Evolutionary conservation across 2,797 vertebrate genomes (phyloP).

Genomic region (Coregonus ussuriensis): DNA sequence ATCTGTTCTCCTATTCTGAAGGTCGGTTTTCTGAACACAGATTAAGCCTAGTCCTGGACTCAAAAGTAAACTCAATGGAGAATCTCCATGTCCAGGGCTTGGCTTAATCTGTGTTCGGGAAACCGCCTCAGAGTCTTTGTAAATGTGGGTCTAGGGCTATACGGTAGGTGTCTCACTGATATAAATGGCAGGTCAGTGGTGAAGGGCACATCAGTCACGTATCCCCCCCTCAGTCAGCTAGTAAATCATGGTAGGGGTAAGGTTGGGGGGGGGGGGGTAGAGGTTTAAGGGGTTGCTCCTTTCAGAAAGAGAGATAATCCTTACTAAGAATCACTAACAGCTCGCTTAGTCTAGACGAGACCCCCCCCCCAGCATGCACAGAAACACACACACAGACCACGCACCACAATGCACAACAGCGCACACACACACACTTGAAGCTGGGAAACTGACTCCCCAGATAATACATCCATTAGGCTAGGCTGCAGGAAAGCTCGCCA

Average conservation of each 20-base stretch:
- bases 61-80: too few species aligned
- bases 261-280: slow-evolving; percentile 11
- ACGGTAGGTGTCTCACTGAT: neutral
- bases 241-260: slow-evolving; percentile 48
- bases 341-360: slow-evolving; percentile 78
- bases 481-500: slow-evolving; percentile 72
- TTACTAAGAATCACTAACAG: slow-evolving; percentile 66
- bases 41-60: too few species aligned
- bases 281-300: slow-evolving; percentile 49
- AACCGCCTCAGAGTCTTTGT: neutral
- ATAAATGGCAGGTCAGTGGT: slow-evolving; percentile 41
- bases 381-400: slow-evolving; percentile 10
- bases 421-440: slow-evolving; percentile 46
- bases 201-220: slow-evolving; percentile 43
- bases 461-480: slow-evolving; percentile 77
- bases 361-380: slow-evolving; percentile 9
- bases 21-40: too few species aligned
- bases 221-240: slow-evolving; percentile 61
- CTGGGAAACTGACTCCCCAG: slow-evolving; percentile 77
- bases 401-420: neutral
- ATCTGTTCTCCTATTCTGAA: too few species aligned
- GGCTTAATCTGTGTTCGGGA: too few species aligned
- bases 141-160: neutral
- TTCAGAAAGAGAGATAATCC: slow-evolving; percentile 66
- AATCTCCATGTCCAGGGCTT: neutral